Conservation (phyloP, 1,140 invertebrate species). For the Listronotus oregonensis region DNA sequence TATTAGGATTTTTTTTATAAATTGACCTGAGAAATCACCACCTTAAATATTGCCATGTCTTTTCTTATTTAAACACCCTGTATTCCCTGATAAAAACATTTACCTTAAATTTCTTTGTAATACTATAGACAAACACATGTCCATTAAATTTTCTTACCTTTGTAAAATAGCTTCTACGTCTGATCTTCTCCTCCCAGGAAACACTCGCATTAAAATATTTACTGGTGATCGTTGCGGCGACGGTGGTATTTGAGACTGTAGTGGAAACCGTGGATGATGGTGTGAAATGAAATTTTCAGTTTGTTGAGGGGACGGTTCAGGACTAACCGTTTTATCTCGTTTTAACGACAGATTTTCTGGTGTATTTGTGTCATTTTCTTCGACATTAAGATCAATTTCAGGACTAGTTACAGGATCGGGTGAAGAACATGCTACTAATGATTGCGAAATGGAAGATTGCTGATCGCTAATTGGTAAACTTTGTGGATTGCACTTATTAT, state of each 20-base stretch:
- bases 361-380: slow-evolving; percentile 60
- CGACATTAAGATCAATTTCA: slow-evolving; percentile 60
- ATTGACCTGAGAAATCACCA: no score
- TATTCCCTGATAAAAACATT: no score
- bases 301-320: slow-evolving; percentile 49
- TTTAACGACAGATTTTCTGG: slow-evolving; percentile 68
- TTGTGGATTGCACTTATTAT: slow-evolving; percentile 48
- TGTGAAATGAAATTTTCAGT: slow-evolving; percentile 55
- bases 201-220: slow-evolving; percentile 78
- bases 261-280: slow-evolving; percentile 56
- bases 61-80: no score
- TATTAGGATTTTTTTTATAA: no score
- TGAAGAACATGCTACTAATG: slow-evolving; percentile 54
- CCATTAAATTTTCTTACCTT: slow-evolving; percentile 57
- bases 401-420: slow-evolving; percentile 58
- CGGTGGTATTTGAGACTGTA: slow-evolving; percentile 57
- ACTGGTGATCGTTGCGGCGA: slow-evolving; percentile 67
- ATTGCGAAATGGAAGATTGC: slow-evolving; percentile 7
- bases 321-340: slow-evolving; percentile 53
- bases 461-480: slow-evolving; percentile 40
- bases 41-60: no score
- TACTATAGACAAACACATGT: no score
- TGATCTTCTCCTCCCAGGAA: slow-evolving; percentile 79
- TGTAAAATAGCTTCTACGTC: slow-evolving; percentile 83
- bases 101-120: no score